Evolutionary conservation across 2,888 invertebrate species (phyloP).

Genomic region (Zele albiditarsus): DNA sequence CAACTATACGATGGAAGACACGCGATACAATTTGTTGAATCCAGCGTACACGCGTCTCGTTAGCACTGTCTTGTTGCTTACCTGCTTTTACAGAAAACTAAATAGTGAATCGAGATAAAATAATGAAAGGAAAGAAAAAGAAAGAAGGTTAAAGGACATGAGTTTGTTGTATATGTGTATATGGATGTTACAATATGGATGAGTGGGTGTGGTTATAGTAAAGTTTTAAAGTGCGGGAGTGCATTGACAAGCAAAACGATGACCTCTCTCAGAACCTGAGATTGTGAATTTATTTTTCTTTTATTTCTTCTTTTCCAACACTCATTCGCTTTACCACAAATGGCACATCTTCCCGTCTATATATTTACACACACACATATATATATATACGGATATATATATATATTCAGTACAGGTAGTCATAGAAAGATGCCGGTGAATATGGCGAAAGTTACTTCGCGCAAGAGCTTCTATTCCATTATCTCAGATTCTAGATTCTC

Average conservation of each 20-base stretch:
- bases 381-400: too few relatives aligned
- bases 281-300: neutral
- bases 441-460: conserved; percentile 26
- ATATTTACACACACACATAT: neutral
- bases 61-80: conserved; percentile 38
- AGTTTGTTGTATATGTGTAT: conserved; percentile 9
- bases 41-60: conserved; percentile 46
- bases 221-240: conserved; percentile 27
- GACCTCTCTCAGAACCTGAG: conserved; percentile 27
- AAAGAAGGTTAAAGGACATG: conserved; percentile 17
- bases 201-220: conserved; percentile 30
- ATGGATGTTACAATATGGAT: conserved; percentile 16
- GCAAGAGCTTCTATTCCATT: conserved; percentile 35
- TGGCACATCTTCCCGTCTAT: conserved; percentile 1
- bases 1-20: conserved; percentile 31
- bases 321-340: conserved; percentile 23
- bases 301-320: neutral
- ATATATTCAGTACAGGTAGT: neutral
- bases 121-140: conserved; percentile 7
- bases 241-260: conserved; percentile 27
- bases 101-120: conserved; percentile 6
- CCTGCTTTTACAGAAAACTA: conserved; percentile 23
- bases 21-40: conserved; percentile 42
- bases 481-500: conserved; percentile 25
- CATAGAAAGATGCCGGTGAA: conserved; percentile 18